Base-by-base conservation (phyloP, 2,113 vertebrate genomes). In the Gobiocypris rarus region DNA sequence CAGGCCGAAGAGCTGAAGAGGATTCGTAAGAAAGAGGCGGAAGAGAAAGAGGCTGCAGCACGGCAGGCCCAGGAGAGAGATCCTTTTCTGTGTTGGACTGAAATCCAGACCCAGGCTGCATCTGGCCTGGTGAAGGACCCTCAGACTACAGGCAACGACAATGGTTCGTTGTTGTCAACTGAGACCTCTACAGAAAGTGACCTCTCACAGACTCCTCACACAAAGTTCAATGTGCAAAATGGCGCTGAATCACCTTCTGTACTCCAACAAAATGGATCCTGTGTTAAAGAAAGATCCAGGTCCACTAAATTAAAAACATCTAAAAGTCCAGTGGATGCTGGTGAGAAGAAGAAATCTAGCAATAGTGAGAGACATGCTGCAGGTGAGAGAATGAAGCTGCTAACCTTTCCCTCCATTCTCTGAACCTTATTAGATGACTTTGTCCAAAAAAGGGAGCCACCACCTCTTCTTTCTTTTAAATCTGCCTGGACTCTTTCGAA, bases 1-100 rank as follows among this genome's bases (percentile, higher is more conserved):
- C 88, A 93, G 15, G 88, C 91, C 0, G 95, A 95, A 38, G 94
- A 95, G 19, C 94, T 93, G 8, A 94, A 91, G 1, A 87, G 82
- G 10, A 34, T 83, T 84, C 90, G 14, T 79, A 87, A 59, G 26
- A 73, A 70, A n/a, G 82, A 83, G 67, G 38, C 31, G 3, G 81
- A 3, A 9, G 89, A 22, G 86, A 87, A 74, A 89, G 89, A 75
- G 4, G 76, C 0, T 74, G 80, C 56, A 2, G 83, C 83, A 24
- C 50, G 17, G 61, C 61, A 84, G 24, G 81, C 63, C 83, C 41
- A 34, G 41, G 67, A 84, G 38, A 80, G 75, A 71, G 52, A 79
- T 28, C 11, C 74, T 67, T 48, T 78, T 77, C 56, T 24, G 34
- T 28, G 17, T 43, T 24, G 34, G 15, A 34, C 26, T 71, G 56